These are phyloP conservation scores for Macrosoma leucophasiata DNA, from an alignment of 2,888 invertebrate species.

Conservation along the genomic window DNA sequence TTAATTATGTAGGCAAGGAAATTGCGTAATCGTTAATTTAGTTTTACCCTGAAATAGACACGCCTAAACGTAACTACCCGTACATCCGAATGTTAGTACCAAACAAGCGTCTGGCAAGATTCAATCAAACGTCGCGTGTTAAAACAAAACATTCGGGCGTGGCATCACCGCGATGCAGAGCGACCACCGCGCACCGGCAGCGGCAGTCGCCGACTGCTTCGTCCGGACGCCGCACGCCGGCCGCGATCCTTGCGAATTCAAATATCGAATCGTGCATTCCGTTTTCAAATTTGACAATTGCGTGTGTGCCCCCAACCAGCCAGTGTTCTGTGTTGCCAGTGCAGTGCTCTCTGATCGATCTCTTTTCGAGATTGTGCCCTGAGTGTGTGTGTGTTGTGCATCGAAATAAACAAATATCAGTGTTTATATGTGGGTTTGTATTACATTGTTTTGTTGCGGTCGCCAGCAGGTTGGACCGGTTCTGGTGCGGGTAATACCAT, in stretches of 20 bases:
- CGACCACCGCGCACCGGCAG: slow-evolving; percentile 22
- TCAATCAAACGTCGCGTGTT: slow-evolving; percentile 1
- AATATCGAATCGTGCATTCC: slow-evolving; percentile 29
- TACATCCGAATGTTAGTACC: too few relatives aligned
- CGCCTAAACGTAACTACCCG: too few relatives aligned
- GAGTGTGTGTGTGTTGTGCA: slow-evolving; percentile 9
- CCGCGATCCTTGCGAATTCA: slow-evolving; percentile 22
- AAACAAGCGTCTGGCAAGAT: too few relatives aligned
- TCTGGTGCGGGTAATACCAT: slow-evolving; percentile 21
- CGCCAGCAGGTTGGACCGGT: slow-evolving; percentile 37
- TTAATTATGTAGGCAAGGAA: too few relatives aligned
- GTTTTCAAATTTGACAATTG: slow-evolving; percentile 1
- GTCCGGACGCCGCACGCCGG: slow-evolving; percentile 32
- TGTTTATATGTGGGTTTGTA: slow-evolving; percentile 23
- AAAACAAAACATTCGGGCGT: slow-evolving; percentile 57
- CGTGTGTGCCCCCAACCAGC: slow-evolving; percentile 17
- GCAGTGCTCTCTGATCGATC: slow-evolving; percentile 11
- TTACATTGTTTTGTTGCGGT: slow-evolving; percentile 28
- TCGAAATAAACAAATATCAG: too few relatives aligned
- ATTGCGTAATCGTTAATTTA: too few relatives aligned
- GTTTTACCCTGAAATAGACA: too few relatives aligned
- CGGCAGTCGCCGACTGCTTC: slow-evolving; percentile 34
- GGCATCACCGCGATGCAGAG: slow-evolving; percentile 31
- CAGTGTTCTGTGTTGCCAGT: slow-evolving; percentile 22
- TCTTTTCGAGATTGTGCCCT: slow-evolving; percentile 9